A percentile compares a stretch with the other conserved stretches of the same genome.
These are phyloP conservation scores for Calliscelio sp. DNA, from an alignment of 2,888 invertebrate species.

Conservation along the genomic window DNA sequence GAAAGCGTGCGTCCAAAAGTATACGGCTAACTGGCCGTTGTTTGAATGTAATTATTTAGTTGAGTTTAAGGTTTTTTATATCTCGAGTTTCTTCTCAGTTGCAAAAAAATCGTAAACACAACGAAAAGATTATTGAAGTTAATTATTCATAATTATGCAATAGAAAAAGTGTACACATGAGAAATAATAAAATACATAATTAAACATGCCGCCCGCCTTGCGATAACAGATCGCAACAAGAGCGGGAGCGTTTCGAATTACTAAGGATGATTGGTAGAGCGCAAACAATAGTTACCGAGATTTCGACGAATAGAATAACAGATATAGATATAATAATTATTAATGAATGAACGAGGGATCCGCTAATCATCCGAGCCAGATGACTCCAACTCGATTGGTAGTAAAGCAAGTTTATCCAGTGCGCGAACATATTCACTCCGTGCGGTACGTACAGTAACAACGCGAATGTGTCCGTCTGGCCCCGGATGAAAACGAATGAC, in stretches of 20 bases:
- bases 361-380: neutral
- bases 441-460: neutral
- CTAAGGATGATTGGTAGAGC: neutral
- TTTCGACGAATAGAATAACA: neutral
- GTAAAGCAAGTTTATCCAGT: neutral
- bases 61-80: no score
- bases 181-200: no score
- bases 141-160: no score
- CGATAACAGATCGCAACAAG: neutral
- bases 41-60: no score
- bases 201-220: neutral
- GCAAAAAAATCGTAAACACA: no score
- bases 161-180: no score
- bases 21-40: no score
- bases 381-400: neutral
- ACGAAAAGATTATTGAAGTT: no score
- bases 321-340: neutral
- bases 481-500: neutral
- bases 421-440: neutral
- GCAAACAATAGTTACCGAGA: neutral
- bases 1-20: no score
- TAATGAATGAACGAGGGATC: neutral
- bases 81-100: no score
- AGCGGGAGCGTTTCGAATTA: neutral
- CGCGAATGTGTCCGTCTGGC: neutral